Evolutionary conservation across 2,797 vertebrate genomes (phyloP), one percentile per base, ranked within the genome.

Genomic region (Coluber constrictor): DNA sequence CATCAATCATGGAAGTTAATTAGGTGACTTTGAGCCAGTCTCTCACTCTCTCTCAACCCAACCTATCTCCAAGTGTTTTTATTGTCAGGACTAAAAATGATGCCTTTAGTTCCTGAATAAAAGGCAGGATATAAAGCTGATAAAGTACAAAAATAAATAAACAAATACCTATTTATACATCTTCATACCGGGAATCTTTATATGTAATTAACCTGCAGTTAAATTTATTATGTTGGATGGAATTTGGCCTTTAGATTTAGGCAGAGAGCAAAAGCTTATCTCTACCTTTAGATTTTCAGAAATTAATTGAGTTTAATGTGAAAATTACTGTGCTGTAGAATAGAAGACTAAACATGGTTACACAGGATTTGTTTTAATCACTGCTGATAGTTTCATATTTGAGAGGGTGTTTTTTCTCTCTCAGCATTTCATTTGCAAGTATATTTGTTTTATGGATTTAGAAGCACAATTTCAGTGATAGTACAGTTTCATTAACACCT

Each of bases 241-340:
- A 86, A 43, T 29, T n/a, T 89, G 16, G 25, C n/a, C 18, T 89
- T 91, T 59, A 43, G 83, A 90, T 94, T 95, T 91, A 95, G 88
- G 43, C 92, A 94, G 37, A 47, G 37, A 83, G 43, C 94, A 93
- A 94, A 94, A 92, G 93, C 47, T 87, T 83, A 86, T 93, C 94
- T 94, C 91, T 93, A 94, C 95, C 92, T 95, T 63, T 96, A 83
- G 94, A 92, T 11, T 93, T 91, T 92, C 94, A 96, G 93, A 74
- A 93, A 83, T 93, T 94, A 96, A 94, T 93, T 66, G 47, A 74
- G 4, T 47, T 87, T 93, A 93, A 94, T 95, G 94, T 95, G 86
- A 91, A 95, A 94, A 96, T 93, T 0, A 93, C 54, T 95, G 92
- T 93, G 94, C 51, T 95, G 92, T 94, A 94, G 93, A 94, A 95